Conservation (phyloP, 2,888 invertebrate species). For the Hyposoter didymator region DNA sequence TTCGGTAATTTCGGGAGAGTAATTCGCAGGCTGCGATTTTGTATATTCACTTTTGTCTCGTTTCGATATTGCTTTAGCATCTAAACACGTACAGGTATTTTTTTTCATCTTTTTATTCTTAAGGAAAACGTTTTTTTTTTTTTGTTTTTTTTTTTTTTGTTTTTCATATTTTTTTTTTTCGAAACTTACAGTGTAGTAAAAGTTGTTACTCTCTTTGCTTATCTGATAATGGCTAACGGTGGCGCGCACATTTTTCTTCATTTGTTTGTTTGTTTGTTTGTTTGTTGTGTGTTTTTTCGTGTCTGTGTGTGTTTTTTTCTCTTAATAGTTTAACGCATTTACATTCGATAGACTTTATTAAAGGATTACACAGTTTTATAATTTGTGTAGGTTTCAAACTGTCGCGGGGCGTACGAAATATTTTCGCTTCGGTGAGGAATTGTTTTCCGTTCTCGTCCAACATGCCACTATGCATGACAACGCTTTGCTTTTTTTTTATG, state of each 20-base stretch:
- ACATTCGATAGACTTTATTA: constrained; percentile 82
- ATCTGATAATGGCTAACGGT: constrained; percentile 58
- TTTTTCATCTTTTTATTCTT: constrained; percentile 67
- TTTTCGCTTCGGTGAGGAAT: constrained; percentile 74
- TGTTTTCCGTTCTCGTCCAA: constrained; percentile 66
- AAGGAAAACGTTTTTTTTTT: constrained; percentile 63
- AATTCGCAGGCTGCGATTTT: constrained; percentile 7
- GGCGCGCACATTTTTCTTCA: constrained; percentile 56
- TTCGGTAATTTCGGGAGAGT: constrained; percentile 52
- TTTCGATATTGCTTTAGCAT: constrained; percentile 67
- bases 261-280: constrained; percentile 62
- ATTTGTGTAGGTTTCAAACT: constrained; percentile 69
- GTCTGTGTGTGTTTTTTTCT: constrained; percentile 68
- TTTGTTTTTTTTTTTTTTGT: constrained; percentile 71
- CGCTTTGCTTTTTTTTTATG: constrained; percentile 9
- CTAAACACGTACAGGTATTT: constrained; percentile 72
- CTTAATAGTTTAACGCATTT: constrained; percentile 78
- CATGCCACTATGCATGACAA: constrained; percentile 37
- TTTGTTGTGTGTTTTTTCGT: constrained; percentile 40
- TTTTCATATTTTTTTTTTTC: constrained; percentile 75
- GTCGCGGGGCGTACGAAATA: constrained; percentile 65
- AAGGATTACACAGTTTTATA: constrained; percentile 80
- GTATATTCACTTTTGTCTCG: constrained; percentile 44
- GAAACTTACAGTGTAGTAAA: constrained; percentile 57
- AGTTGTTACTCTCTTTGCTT: constrained; percentile 70